Evolutionary conservation across 1,140 invertebrate species (phyloP).

Genomic region (Chelonus insularis): DNA sequence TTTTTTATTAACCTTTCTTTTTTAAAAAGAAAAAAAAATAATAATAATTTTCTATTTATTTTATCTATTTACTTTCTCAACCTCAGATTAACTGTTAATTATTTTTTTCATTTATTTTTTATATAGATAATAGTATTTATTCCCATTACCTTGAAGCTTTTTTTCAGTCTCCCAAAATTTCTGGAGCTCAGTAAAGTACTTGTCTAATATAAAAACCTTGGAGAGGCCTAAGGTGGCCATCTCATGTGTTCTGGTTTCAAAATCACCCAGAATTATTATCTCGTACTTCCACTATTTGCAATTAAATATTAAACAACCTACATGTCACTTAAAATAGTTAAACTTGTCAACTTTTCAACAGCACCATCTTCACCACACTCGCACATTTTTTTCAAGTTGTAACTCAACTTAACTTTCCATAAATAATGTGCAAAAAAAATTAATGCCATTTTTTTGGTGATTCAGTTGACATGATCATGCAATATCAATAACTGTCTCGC

Average conservation of each 20-base stretch:
- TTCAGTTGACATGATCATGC: neutral
- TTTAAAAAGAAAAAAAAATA: neutral
- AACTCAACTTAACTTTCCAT: neutral
- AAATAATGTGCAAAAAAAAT: neutral
- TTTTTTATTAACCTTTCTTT: neutral
- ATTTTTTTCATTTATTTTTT: too few species aligned
- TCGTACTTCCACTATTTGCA: neutral
- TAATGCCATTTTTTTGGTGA: conserved; percentile 4
- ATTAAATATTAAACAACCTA: too few species aligned
- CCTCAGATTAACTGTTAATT: too few species aligned
- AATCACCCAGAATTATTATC: conserved; percentile 37
- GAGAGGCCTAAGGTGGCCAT: conserved; percentile 91
- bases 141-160: conserved; percentile 82
- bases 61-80: too few species aligned
- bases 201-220: conserved; percentile 96
- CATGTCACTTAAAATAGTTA: too few species aligned
- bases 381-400: conserved; percentile 43
- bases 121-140: neutral
- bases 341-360: conserved; percentile 11
- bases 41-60: too few species aligned
- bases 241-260: conserved; percentile 42
- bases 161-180: conserved; percentile 97
- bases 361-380: conserved; percentile 50
- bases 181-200: conserved; percentile 93
- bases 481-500: too few species aligned